Evolutionary conservation across 2,113 vertebrate species (phyloP), one percentile per base, ranked within the genome.

Genomic region (Casuarius casuarius): DNA sequence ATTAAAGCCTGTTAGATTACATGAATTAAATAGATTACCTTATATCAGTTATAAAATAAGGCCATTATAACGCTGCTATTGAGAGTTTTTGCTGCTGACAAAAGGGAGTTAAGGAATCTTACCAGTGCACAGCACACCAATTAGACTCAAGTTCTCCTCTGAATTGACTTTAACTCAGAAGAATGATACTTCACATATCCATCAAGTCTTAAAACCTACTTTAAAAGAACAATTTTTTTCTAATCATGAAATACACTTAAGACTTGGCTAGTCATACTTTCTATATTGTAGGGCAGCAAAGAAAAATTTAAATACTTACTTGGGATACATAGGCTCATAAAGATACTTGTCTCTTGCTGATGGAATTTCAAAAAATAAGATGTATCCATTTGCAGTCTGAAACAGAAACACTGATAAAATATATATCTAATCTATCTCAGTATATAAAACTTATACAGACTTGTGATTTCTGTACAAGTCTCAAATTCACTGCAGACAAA

Each of bases 321-420:
- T 99, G 81, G 99, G 99, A 98, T 99, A 99, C 73, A 99, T 80
- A 9, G 99, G 99, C 88, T 99, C 99, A 94, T 99, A 99, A 94
- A 99, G 98, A 93, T 98, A 99, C 85, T 99, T 99, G 95, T 99
- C 99, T 86, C 98, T 98, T 92, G 97, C 96, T 83, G 98, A 98
- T 49, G 98, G 88, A 59, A 99, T 98, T 95, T 99, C 99, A 95
- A 99, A 99, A 98, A 99, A 98, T 51, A 99, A 98, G 95, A 99
- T 98, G 96, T 99, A 99, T 97, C 99, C 99, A 97, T 99, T 99
- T 97, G 98, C 98, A 82, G 99, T 99, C 99, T 99, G 98, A 97
- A 98, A 98, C 48, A 97, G 68, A 98, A 87, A 98, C 14, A 81
- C 8, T 38, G 21, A 0, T 94, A 86, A 90, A 38, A 70, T 8